These are phyloP conservation scores for Metacarcinus magister DNA, from an alignment of 2,888 invertebrate genomes.

Conservation along the genomic window DNA sequence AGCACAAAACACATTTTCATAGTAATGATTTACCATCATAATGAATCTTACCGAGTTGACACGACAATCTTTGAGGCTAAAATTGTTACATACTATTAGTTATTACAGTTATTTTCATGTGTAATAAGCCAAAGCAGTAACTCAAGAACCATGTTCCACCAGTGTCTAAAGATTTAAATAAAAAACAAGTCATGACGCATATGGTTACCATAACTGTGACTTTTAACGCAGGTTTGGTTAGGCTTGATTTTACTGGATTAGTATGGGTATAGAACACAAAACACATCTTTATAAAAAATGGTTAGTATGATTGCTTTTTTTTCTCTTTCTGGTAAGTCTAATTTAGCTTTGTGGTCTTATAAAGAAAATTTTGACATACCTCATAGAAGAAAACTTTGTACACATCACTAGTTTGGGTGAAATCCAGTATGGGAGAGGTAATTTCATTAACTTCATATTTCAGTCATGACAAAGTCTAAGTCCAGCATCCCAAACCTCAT, in stretches of 20 bases:
- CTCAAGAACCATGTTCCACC: too few species aligned
- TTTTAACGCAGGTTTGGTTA: background rate
- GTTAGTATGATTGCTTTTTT: background rate
- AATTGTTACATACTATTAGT: background rate
- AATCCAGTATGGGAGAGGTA: slow-evolving; percentile 16
- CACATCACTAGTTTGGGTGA: slow-evolving; percentile 6
- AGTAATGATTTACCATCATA: too few species aligned
- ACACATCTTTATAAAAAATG: background rate
- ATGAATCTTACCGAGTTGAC: too few species aligned
- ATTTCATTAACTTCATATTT: slow-evolving; percentile 47
- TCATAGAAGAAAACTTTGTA: slow-evolving; percentile 14
- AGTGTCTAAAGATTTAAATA: background rate
- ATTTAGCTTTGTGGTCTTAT: background rate
- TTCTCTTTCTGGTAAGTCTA: background rate
- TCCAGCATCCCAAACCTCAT: background rate
- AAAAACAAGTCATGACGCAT: background rate
- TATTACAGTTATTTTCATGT: too few species aligned
- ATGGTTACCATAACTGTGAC: background rate
- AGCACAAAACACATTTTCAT: too few species aligned
- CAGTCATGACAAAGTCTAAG: background rate
- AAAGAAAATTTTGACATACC: slow-evolving; percentile 37
- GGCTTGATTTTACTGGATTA: background rate
- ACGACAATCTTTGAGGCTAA: background rate
- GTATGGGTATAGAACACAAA: background rate
- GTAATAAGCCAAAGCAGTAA: too few species aligned